Base-by-base conservation (phyloP, 2,113 vertebrate species). In the Ammodramus savannarum region DNA sequence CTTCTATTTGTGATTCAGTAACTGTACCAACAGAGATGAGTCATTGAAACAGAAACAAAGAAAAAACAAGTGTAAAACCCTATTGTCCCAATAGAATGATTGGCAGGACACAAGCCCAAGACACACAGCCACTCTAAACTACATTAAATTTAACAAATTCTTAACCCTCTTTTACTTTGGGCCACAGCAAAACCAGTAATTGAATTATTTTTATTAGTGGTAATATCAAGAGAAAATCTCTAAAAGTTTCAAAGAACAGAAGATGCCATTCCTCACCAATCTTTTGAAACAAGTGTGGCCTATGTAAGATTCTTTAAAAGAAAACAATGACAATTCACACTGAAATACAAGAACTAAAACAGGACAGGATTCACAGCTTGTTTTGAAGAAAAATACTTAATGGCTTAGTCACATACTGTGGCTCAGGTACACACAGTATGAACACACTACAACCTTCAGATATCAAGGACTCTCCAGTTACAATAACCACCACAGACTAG, bases 1-100 rank as follows among this genome's bases (percentile, higher is more conserved):
- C 67, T 87, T 96, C 79, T 87, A 83, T 58, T 74, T 86, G 71
- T 85, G 74, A 97, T 85, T 94, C 93, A 85, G 95, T 31, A 93
- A 67, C 73, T 85, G 49, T 38, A 73, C 36, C 88, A 86, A 39
- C 58, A 44, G 71, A 62, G 44, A 87, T 67, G 76, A 73, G 85
- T 69, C 55, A 92, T 13, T 93, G 77, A 77, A 69, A 89, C 29
- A 91, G 67, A 95, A 96, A 65, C 68, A 91, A 80, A 75, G 31
- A 4, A 82, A 81, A 84, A 72, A 68, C 6, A 5, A 86, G 18
- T 25, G 23, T 14, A 76, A 91, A 62, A 48, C 31, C 95, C 78
- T 59, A 94, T 62, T 95, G 80, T 93, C 72, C 66, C 46, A 58
- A 75, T 1, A 62, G 91, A 95, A 97, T 72, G 54, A 51, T 6